Evolutionary conservation across 2,888 invertebrate species (phyloP), one percentile per base, ranked within the genome.

Genomic region (Pharmacophagus antenor): DNA sequence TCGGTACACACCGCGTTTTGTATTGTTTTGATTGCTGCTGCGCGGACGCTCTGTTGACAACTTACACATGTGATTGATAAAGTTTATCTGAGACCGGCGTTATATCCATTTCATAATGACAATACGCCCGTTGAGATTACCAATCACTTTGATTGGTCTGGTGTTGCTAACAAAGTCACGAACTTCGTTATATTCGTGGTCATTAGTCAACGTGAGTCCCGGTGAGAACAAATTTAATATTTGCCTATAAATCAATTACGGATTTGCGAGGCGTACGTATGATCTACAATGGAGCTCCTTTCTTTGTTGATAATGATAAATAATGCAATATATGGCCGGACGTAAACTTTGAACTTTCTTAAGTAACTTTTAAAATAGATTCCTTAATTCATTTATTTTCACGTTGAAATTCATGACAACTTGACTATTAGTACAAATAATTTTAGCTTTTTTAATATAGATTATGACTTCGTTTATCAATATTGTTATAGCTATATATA

Each of bases 1-100:
- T 88, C 89, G 82, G 83, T 77, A 87, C 87, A 85, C 82, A 83
- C 87, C 80, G 85, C 84, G 82, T 86, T 89, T 88, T 88, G 88
- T 88, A 87, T 86, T 88, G 88, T 88, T 89, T 88, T 89, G 88
- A 89, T 88, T 85, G 85, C 84, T 86, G 70, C 68, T 69, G 67
- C 67, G 69, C 68, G 75, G 83, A 84, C 83, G 74, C 80, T 82
- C 80, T 80, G 84, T 82, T 85, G 87, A 88, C 86, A 77, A 80
- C 80, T 80, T 77, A 81, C 82, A 80, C 70, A 70, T 62, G 73
- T 85, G 87, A 88, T 86, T 79, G 85, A 88, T 85, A 77, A 67
- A 69, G 50, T 20, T 27, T 37, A 56, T 37, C 48, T 2, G n/a
- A 1, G 37, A 37, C 37, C 15, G n/a, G 37, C n/a, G 8, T 44